Evolutionary conservation across 2,113 vertebrate genomes (phyloP).

Genomic region (Lontra canadensis): DNA sequence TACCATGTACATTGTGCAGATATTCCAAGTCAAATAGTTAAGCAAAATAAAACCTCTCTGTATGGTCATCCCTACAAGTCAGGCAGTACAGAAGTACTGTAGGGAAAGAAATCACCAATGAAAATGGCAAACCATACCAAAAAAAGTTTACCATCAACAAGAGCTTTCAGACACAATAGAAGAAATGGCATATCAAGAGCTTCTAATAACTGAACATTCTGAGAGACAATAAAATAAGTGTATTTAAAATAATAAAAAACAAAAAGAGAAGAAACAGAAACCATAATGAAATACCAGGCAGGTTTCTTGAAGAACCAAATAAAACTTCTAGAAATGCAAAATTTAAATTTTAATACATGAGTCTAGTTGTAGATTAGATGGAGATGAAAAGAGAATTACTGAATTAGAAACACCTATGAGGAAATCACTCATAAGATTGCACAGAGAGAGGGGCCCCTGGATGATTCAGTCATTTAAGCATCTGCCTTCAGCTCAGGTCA

Average conservation of each 20-base stretch:
- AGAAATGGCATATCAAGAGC: neutral
- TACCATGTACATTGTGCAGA: too few relatives aligned
- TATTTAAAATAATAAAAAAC: slow-evolving; percentile 41
- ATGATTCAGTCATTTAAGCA: too few relatives aligned
- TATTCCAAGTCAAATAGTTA: too few relatives aligned
- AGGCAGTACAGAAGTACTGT: too few relatives aligned
- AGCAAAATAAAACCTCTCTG: too few relatives aligned
- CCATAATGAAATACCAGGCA: neutral
- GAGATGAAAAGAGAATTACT: slow-evolving; percentile 29
- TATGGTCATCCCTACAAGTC: too few relatives aligned
- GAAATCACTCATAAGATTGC: neutral
- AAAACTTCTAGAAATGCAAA: slow-evolving; percentile 23
- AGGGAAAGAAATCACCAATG: too few relatives aligned
- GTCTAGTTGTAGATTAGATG: neutral
- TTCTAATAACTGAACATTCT: slow-evolving; percentile 22
- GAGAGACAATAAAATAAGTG: neutral
- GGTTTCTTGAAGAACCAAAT: slow-evolving; percentile 5
- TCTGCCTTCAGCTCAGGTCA: too few relatives aligned
- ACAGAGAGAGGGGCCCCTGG: too few relatives aligned
- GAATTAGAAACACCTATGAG: slow-evolving; percentile 42
- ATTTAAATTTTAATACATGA: neutral
- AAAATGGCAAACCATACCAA: too few relatives aligned
- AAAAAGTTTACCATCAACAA: too few relatives aligned
- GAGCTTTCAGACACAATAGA: too few relatives aligned
- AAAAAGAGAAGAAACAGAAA: slow-evolving; percentile 25